A percentile compares a stretch with the other conserved stretches of the same genome.
Conservation (phyloP, 2,113 vertebrate genomes). For the Guaruba guarouba region DNA sequence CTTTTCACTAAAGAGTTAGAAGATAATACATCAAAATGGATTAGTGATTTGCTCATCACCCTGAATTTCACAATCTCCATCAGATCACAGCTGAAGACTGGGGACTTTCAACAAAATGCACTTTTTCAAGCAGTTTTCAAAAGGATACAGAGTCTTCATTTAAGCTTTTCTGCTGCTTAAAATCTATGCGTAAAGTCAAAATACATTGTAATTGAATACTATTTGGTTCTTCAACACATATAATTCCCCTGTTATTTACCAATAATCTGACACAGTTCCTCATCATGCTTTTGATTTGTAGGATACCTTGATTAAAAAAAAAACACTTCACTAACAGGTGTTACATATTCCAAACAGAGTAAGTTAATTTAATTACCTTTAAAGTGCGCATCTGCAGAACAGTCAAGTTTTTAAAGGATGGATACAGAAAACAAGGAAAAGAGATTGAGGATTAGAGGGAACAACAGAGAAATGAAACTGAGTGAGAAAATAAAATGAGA, state of each 20-base stretch:
- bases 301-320: neutral
- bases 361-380: neutral
- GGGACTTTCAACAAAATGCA: neutral
- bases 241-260: neutral
- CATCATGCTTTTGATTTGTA: neutral
- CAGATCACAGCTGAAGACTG: neutral
- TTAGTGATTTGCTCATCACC: conserved; percentile 30
- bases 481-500: neutral
- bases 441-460: neutral
- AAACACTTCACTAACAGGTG: neutral
- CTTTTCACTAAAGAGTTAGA: conserved; percentile 40
- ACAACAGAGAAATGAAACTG: neutral
- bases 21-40: conserved; percentile 21
- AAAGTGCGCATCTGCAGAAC: neutral
- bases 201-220: neutral
- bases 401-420: neutral
- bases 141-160: neutral
- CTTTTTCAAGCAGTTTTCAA: neutral
- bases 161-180: neutral
- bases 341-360: neutral
- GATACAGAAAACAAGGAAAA: neutral
- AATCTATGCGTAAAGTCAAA: neutral
- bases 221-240: neutral
- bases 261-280: neutral
- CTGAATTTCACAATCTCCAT: neutral